Evolutionary conservation across 2,888 invertebrate genomes (phyloP), one percentile per base, ranked within the genome.

Genomic region (Empis stercorea): DNA sequence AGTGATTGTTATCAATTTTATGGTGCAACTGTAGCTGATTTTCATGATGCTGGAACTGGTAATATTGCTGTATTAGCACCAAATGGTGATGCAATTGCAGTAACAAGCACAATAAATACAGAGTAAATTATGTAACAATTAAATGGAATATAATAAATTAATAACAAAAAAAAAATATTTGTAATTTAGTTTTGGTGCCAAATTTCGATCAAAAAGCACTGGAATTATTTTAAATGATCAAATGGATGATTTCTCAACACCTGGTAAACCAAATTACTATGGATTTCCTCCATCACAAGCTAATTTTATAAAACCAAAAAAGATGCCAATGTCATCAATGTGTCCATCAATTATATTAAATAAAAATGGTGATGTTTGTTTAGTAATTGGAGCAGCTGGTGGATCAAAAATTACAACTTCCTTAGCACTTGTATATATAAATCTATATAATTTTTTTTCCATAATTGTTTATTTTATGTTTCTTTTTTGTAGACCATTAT

Each of bases 171-270:
- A 14, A n/a, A 6, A 7, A 6, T 27, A 27, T 27, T 7, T 27
- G 4, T 9, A 7, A 6, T 9, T 6, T 27, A 40, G 40, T 14
- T 14, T 40, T 3, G 40, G 40, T 1, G 78, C 85, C 14, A 80
- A 81, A 49, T 71, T 86, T 15, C 75, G 81, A 2, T 91, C 92
- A 0, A 65, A 61, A 15, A 76, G 75, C 46, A 84, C 91, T 4
- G 96, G 96, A 3, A 89, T 97, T 39, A 75, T 27, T 44, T 80
- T 91, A 65, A 97, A 96, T 67, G 86, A 93, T 64, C 86, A 89
- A 57, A 96, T 97, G 94, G 93, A 95, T 59, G 96, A 96, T 63
- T 97, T 96, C 68, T 88, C 92, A 0, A 80, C 84, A 0, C 87
- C 89, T 0, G 79, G 81, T 38, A 74, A 74, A 1, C 84, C 85